Evolutionary conservation across 2,888 invertebrate species (phyloP).

Genomic region (Drosophila robusta): DNA sequence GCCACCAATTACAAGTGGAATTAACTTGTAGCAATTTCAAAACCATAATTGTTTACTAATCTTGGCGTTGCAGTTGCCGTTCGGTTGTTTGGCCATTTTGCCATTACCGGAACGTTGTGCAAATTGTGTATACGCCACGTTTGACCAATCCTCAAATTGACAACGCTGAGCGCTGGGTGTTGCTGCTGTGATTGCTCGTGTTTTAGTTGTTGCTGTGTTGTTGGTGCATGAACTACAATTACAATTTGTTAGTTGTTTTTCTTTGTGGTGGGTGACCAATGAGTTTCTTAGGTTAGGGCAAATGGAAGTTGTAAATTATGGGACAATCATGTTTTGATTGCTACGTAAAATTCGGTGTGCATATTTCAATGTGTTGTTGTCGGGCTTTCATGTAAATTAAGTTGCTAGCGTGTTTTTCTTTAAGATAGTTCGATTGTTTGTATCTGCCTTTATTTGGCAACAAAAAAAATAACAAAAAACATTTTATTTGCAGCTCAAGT

Average conservation of each 20-base stretch:
- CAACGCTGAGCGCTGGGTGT: slow-evolving; percentile 59
- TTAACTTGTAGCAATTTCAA: slow-evolving; percentile 78
- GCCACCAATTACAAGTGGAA: slow-evolving; percentile 66
- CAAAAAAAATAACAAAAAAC: too few relatives aligned
- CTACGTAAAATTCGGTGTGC: not conserved
- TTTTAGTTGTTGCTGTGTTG: slow-evolving; percentile 14
- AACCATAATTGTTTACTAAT: slow-evolving; percentile 80
- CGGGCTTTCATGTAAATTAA: too few relatives aligned
- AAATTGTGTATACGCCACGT: slow-evolving; percentile 74
- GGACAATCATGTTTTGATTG: slow-evolving; percentile 10
- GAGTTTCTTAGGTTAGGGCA: slow-evolving; percentile 5
- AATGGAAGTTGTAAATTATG: slow-evolving; percentile 16
- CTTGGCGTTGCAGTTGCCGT: slow-evolving; percentile 40
- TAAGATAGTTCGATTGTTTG: too few relatives aligned
- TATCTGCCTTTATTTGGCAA: too few relatives aligned
- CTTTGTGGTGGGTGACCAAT: slow-evolving; percentile 7
- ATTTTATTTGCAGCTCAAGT: too few relatives aligned
- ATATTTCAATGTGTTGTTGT: too few relatives aligned
- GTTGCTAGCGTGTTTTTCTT: too few relatives aligned
- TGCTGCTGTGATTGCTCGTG: slow-evolving; percentile 33
- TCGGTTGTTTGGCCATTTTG: slow-evolving; percentile 26
- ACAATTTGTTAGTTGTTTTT: slow-evolving; percentile 28
- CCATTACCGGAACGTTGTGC: slow-evolving; percentile 56
- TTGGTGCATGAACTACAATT: slow-evolving; percentile 40
- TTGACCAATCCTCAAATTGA: slow-evolving; percentile 75